phyloP scores from a whole-genome alignment of 2,888 invertebrate species.

The Bhutanitis thaidina region DNA sequence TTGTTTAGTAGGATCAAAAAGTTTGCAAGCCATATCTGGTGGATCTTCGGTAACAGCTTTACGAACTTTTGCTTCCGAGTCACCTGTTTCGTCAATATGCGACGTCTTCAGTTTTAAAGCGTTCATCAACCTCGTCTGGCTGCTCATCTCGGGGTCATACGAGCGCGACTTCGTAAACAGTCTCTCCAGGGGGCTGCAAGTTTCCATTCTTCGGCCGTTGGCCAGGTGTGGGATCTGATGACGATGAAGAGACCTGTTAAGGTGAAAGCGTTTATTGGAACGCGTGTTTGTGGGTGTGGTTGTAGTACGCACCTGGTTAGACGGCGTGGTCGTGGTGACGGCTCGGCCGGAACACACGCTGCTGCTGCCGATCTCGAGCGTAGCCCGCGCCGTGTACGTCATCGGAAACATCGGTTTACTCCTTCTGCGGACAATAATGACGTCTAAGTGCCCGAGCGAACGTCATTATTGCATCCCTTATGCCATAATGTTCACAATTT shows the following conservation, averaged over 20 bases:
- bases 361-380: slow-evolving; percentile 75
- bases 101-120: slow-evolving; percentile 21
- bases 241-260: slow-evolving; percentile 13
- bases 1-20: not conserved
- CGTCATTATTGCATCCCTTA: not conserved
- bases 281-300: slow-evolving; percentile 20
- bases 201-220: not conserved
- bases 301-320: slow-evolving; percentile 73
- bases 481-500: no score
- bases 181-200: slow-evolving; percentile 18
- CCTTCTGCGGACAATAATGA: slow-evolving; percentile 53
- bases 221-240: slow-evolving; percentile 2
- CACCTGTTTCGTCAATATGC: not conserved
- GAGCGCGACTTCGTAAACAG: not conserved
- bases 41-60: not conserved
- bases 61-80: not conserved
- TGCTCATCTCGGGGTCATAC: slow-evolving; percentile 23
- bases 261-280: slow-evolving; percentile 22
- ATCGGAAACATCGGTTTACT: slow-evolving; percentile 70
- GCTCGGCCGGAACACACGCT: slow-evolving; percentile 74
- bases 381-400: slow-evolving; percentile 76
- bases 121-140: slow-evolving; percentile 30
- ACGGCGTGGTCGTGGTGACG: slow-evolving; percentile 74
- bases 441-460: not conserved
- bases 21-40: not conserved